A percentile compares a stretch with the other conserved stretches of the same genome.
These are phyloP conservation scores for Hirudinaria manillensis DNA, from an alignment of 2,888 invertebrate genomes.

Conservation along the genomic window DNA sequence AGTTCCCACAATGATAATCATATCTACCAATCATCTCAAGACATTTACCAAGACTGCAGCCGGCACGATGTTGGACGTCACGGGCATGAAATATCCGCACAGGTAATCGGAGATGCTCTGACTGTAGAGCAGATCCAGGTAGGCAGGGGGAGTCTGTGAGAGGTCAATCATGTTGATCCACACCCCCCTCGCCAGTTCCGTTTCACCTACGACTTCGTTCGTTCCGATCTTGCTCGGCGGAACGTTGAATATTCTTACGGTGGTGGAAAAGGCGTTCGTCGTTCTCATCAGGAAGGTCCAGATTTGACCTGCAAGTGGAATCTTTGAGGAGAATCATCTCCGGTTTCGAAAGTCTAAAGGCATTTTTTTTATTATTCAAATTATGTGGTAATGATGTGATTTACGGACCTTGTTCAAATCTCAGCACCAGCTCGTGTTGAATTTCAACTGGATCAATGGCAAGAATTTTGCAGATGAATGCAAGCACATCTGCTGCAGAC, in stretches of 20 bases:
- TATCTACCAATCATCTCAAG: no score
- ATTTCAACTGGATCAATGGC: not conserved
- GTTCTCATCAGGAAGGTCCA: conserved; percentile 1
- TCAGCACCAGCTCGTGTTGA: not conserved
- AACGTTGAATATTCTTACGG: not conserved
- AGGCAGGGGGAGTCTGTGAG: not conserved
- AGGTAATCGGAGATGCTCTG: conserved; percentile 6
- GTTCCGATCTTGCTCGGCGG: not conserved
- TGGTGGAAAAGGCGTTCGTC: not conserved
- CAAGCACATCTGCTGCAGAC: not conserved
- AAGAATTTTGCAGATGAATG: not conserved
- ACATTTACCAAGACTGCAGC: not conserved
- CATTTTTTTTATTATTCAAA: no score
- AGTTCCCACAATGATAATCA: no score
- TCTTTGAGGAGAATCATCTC: not conserved
- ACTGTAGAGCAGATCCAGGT: not conserved
- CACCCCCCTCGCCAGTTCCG: not conserved
- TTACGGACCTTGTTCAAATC: conserved; percentile 4
- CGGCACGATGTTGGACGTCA: conserved; percentile 1
- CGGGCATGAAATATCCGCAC: not conserved
- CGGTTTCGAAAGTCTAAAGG: not conserved
- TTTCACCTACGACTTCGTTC: not conserved
- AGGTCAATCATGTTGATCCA: not conserved
- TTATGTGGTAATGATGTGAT: not conserved
- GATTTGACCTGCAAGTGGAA: not conserved